Base-by-base conservation (phyloP, 2,888 invertebrate genomes). In the Chymomyza caudatula region DNA sequence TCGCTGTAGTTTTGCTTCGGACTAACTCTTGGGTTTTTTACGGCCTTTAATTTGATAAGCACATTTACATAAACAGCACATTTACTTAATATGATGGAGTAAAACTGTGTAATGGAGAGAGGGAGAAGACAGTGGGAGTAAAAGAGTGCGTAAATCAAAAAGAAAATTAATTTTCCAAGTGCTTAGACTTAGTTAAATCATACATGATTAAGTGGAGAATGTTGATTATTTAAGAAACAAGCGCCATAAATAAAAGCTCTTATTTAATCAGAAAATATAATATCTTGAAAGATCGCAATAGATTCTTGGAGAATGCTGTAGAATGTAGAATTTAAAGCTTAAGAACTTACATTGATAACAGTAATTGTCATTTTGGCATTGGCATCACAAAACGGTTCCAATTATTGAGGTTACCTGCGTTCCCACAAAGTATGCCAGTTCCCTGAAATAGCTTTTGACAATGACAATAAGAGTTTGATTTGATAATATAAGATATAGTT, bases 11-110 rank as follows among this genome's bases (percentile, higher is more conserved):
- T 23, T 20, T 63, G 51, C 44, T 15, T 54, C 20, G 51, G 65
- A 51, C 62, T 65, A 17, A 20, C 52, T 52, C 23, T 52, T 42
- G 59, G 51, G 64, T 69, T 83, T 37, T 81, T 83, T 81, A 82
- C 83, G 81, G 77, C 71, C 70, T 82, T 82, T 76, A 81, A 81
- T 83, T 83, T 82, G 76, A 81, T 80, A 76, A 69, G 71, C 69
- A 65, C 71, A 82, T 82, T 83, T 82, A 73, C 82, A 82, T 82
- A 82, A 83, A 83, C 83, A 82, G 83, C 73, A 77, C 82, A 77
- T 82, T 82, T 81, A 74, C 65, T 66, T 69, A 82, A 82, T 82
- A 71, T 74, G 75, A 71, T 65, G 68, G 64, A 70, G 74, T 37
- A 37, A 37, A 37, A 37, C 29, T 37, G 29, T 37, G 29, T 8